These are phyloP conservation scores for Hydrotaea diabolus DNA, from an alignment of 2,888 invertebrate species.

Conservation along the genomic window DNA sequence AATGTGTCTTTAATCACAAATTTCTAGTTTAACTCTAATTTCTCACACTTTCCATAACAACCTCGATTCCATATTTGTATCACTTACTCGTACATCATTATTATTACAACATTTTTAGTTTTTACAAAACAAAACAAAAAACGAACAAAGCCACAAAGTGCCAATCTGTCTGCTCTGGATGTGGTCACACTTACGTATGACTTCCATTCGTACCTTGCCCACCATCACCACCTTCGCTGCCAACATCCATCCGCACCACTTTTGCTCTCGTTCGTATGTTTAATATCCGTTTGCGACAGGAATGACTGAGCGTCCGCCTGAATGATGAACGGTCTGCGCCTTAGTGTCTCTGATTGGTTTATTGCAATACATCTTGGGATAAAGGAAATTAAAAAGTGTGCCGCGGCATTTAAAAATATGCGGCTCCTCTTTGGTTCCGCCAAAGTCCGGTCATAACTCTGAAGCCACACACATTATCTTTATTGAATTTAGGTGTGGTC, in stretches of 20 bases:
- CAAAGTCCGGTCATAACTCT: not conserved
- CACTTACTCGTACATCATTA: constrained; percentile 20
- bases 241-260: not conserved
- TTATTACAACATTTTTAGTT: constrained; percentile 51
- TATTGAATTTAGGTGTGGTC: constrained; percentile 19
- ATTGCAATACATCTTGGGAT: constrained; percentile 26
- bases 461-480: constrained; percentile 46
- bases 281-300: no score
- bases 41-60: not conserved
- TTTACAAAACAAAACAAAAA: constrained; percentile 33
- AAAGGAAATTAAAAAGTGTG: constrained; percentile 60
- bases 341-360: not conserved
- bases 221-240: constrained; percentile 1
- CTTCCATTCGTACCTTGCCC: constrained; percentile 55
- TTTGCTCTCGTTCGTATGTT: constrained; percentile 41
- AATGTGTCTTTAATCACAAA: no score
- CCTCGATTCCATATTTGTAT: not conserved
- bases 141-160: constrained; percentile 68
- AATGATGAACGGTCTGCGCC: not conserved
- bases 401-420: constrained; percentile 39
- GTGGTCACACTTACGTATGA: constrained; percentile 67
- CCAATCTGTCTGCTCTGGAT: constrained; percentile 69
- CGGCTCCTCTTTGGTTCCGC: not conserved
- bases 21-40: no score
- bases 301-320: not conserved